Base-by-base conservation (phyloP, 2,113 vertebrate genomes). In the Chionis minor region DNA sequence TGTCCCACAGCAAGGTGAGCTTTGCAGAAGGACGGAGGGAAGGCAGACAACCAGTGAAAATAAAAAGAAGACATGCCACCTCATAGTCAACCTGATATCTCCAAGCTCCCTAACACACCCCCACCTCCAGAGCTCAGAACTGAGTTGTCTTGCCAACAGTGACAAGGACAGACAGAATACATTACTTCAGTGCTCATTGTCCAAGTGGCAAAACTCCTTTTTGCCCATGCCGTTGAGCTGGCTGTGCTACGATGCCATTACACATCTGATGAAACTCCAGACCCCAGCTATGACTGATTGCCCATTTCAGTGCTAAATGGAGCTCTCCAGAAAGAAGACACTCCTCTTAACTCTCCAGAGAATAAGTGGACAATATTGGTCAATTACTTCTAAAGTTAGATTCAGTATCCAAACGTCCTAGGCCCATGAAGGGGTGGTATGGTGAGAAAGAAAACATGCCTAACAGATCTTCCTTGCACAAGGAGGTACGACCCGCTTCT, bases 101-200 rank as follows among this genome's bases (percentile, higher is more conserved):
- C 49, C 33, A 52, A 44, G 27, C 63, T 71, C 56, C 56, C 11
- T 61, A 71, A 81, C 21, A 79, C 0, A 14, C 21, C 69, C 12
- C 5, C 20, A 9, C 10, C 9, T 67, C n/a, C 51, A 94, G 73
- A 90, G 32, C 28, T 66, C 58, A 71, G 56, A 94, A 81, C 2
- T 62, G 27, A 71, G 18, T 23, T 74, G 11, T 30, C 8, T 58
- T 74, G 33, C 42, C 61, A 58, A 14, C 11, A 79, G 16, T 49
- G 74, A 56, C 26, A 62, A 26, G 23, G 40, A 24, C 55, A 91
- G 45, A 65, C 10, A 65, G 20, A 73, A 69, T 40, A 30, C 12
- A 23, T 51, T 21, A 65, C 40, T 81, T 80, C 2, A 2, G 23
- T 13, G 2, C 6, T 81, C 18, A 21, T 49, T 0, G 0, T 67